Evolutionary conservation across 2,797 vertebrate species (phyloP), one percentile per base, ranked within the genome.

Genomic region (Sparus aurata): DNA sequence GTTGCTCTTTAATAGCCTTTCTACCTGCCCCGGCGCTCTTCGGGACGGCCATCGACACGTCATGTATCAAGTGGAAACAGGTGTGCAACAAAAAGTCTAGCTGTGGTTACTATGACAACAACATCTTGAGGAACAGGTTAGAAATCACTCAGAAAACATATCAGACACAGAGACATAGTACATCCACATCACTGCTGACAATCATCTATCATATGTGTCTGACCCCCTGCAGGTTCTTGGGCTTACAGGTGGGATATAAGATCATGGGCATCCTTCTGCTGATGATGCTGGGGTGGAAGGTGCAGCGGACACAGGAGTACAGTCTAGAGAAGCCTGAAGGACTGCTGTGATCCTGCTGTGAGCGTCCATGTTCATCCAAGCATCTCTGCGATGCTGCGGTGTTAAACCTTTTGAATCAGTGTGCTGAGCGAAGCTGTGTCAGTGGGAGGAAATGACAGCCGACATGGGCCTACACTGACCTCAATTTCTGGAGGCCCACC

Each of bases 91-190:
- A 84, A 69, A 96, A 87, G 77, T 94, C 74, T 50, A 95, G 94
- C 77, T 99, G 98, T 0, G 85, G 86, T 91, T 99, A 99, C 95
- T 99, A 99, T 73, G 94, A 99, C 95, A 98, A 96, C 3, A 86
- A 96, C 41, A 70, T 95, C 47, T 91, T 99, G 61, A 96, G 97
- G 54, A 96, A 94, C 95, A 96, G 97, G 98, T 99, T 3, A 22
- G 81, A 49, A 79, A 17, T 34, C 25, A 12, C 38, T 62, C 10
- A 25, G 23, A 73, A 4, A 22, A 46, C n/a, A 63, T 43, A 16
- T 52, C 9, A 13, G 11, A 60, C 2, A 3, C 20, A 43, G n/a
- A 20, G 16, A 62, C 3, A 1, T 4, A 17, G 13, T 9, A 12
- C 17, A 25, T 23, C 38, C 46, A 15, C 41, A 54, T 49, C 34